Evolutionary conservation across 2,113 vertebrate species (phyloP).

Genomic region (Bubo blakistoni): DNA sequence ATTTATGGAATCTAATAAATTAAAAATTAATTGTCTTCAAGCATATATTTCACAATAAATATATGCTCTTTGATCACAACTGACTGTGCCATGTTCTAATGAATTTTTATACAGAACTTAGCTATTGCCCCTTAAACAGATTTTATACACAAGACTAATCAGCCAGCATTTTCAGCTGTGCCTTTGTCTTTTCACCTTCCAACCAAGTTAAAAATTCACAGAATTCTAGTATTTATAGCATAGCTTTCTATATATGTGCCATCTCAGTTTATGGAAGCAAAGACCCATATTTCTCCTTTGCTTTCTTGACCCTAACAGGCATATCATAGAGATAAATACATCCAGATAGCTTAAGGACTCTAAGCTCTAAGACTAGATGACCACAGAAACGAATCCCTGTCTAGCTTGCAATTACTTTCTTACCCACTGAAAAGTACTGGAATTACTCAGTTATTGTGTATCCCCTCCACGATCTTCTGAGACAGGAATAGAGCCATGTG

Average conservation of each 20-base stretch:
- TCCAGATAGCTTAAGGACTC: background rate
- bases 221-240: slow-evolving; percentile 32
- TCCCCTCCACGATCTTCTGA: background rate
- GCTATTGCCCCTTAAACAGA: slow-evolving; percentile 24
- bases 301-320: slow-evolving; percentile 9
- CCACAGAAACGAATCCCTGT: background rate
- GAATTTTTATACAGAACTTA: slow-evolving; percentile 61
- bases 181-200: slow-evolving; percentile 52
- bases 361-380: background rate
- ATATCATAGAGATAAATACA: background rate
- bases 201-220: slow-evolving; percentile 62
- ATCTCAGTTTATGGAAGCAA: background rate
- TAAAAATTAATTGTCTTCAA: slow-evolving; percentile 55
- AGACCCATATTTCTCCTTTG: background rate
- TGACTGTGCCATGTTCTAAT: slow-evolving; percentile 47
- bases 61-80: slow-evolving; percentile 50
- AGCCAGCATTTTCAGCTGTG: slow-evolving; percentile 19
- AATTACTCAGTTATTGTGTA: background rate
- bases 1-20: slow-evolving; percentile 69
- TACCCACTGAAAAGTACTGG: background rate
- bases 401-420: background rate
- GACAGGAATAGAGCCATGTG: background rate
- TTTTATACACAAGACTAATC: slow-evolving; percentile 56
- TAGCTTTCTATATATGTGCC: background rate
- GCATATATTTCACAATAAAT: slow-evolving; percentile 56